Evolutionary conservation across 2,888 invertebrate species (phyloP), one percentile per base, ranked within the genome.

Genomic region (Platynereis dumerilii): DNA sequence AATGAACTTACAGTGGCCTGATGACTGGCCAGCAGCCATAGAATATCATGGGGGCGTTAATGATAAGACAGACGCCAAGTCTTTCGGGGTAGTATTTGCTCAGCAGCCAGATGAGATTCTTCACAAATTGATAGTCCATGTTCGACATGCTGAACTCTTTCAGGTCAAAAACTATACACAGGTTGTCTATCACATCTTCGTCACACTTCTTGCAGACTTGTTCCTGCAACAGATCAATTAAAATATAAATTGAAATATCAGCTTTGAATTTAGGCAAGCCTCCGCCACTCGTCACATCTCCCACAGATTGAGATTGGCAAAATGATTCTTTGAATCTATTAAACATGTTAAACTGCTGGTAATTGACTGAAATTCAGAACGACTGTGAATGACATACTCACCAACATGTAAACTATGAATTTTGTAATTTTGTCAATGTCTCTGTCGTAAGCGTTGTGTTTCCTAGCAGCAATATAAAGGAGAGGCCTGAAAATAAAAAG

Each of bases 51-150:
- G 92, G 91, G 1, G 91, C 87, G 83, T 92, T 91, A 61, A 91
- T 87, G 64, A 92, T 89, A 48, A 92, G 86, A 76, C 92, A 92
- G 44, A 91, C 87, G 0, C 92, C 92, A 62, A 92, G 86, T 34
- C 92, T 85, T 80, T 92, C 92, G 0, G 92, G 92, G 80, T 91
- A 92, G 79, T 92, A 91, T 69, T 89, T 88, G 76, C 90, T 89
- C 15, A 92, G 86, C 45, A 92, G 82, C 91, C 91, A 91, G 70
- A 92, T 91, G 42, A 92, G 85, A 80, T 91, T 91, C 82, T 91
- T 91, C 17, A 92, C 87, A 68, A 92, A 87, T 81, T 91, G 91
- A 81, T 92, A 92, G 79, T 92, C 92, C 91, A 92, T 91, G 53
- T 88, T 89, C 39, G 70, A 62, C 53, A 91, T 84, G 65, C 90